Base-by-base conservation (phyloP, 2,113 vertebrate genomes). In the Cyphomyrus plagiostoma region DNA sequence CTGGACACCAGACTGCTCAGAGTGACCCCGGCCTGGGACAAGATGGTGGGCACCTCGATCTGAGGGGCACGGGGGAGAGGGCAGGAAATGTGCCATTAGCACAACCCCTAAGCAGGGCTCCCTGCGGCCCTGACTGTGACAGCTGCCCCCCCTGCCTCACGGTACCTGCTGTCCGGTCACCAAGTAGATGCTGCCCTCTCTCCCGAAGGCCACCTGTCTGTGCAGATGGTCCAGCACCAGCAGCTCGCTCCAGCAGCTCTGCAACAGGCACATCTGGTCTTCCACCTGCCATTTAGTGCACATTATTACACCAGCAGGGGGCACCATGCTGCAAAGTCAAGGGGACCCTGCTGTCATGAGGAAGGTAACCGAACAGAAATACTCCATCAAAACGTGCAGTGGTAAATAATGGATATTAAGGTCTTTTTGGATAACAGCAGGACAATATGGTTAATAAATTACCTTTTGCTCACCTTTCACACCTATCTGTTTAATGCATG, bases 161-260 rank as follows among this genome's bases (percentile, higher is more conserved):
- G 39, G 49, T 89, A 97, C 96, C 96, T 96, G 95, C 90, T 97
- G 96, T 74, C 95, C 95, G 8, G 96, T 96, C 85, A 97, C 95
- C 90, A 97, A 93, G 90, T 96, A 96, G 86, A 97, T 94, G 92
- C 95, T 94, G 70, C 94, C 94, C 13, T 96, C 95, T 92, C 93
- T 95, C 30, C 96, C 93, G 0, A 95, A 95, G 8, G 91, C 93
- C 91, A 97, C 95, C 93, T 97, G 96, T 86, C 96, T 94, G 89
- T 94, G 95, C 80, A 97, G 94, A 91, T 97, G 96, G 90, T 97
- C 96, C 90, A 97, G 91, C 45, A 96, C 95, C 52, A 97, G 93
- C 88, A 97, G 93, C 91, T 97, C 96, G 91, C 96, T 96, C 96
- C 96, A 97, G 85, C 96, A 96, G 92, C 94, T 96, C 94, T 97